A percentile compares a stretch with the other conserved stretches of the same genome.
Evolutionary conservation across 1,140 invertebrate genomes (phyloP).

Genomic region (Hypothenemus hampei): DNA sequence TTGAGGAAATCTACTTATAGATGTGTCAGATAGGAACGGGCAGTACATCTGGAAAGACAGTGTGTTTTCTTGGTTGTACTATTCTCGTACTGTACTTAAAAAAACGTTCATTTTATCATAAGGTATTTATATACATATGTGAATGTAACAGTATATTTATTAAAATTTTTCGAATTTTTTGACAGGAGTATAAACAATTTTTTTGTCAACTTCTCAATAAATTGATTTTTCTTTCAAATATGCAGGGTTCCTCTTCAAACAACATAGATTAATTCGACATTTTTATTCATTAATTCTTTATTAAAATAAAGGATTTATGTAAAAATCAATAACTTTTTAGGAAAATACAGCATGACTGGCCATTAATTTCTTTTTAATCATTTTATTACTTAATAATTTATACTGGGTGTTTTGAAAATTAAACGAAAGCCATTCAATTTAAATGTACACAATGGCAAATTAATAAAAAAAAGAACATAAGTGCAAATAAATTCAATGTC

Average conservation of each 20-base stretch:
- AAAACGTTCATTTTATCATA: background rate
- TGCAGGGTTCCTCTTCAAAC: background rate
- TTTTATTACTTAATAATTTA: too few species aligned
- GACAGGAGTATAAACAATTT: background rate
- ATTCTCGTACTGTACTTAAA: slow-evolving; percentile 12
- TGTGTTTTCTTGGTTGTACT: slow-evolving; percentile 10
- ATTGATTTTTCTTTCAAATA: background rate
- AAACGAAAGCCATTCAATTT: too few species aligned
- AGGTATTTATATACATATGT: background rate
- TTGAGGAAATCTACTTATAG: slow-evolving; percentile 5
- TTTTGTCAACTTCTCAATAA: background rate
- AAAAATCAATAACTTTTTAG: too few species aligned
- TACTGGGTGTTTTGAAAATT: too few species aligned
- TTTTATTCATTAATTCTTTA: background rate
- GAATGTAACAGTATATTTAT: background rate
- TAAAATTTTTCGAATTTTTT: background rate
- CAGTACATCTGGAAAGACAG: background rate
- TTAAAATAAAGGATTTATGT: background rate
- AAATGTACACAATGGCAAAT: background rate
- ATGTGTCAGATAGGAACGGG: slow-evolving; percentile 10
- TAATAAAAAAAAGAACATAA: background rate
- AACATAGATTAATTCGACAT: background rate
- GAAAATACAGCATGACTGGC: too few species aligned
- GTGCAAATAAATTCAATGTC: background rate
- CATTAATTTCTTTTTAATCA: too few species aligned